Evolutionary conservation across 2,797 vertebrate species (phyloP).

Genomic region (Sebastes nivosus): DNA sequence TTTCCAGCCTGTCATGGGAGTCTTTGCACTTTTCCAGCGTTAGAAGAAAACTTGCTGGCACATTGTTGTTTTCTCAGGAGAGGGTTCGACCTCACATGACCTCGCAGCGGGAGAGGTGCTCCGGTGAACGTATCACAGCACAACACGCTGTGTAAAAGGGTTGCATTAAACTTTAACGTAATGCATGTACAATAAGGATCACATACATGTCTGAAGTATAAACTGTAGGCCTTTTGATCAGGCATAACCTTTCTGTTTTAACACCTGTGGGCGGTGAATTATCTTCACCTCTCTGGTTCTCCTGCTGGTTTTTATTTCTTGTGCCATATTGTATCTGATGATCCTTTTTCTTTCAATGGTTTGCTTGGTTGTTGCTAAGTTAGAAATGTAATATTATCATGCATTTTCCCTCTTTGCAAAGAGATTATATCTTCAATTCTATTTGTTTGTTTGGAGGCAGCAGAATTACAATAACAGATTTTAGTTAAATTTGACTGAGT

Average conservation of each 20-base stretch:
- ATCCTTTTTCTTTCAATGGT: neutral
- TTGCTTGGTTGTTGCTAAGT: neutral
- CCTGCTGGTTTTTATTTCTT: neutral
- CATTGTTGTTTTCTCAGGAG: constrained; percentile 43
- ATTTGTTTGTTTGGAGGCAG: constrained; percentile 8
- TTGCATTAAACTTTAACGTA: constrained; percentile 19
- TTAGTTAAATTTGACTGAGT: neutral
- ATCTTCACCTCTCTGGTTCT: neutral
- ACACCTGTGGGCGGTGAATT: neutral
- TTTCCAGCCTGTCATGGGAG: constrained; percentile 71
- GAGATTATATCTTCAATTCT: neutral
- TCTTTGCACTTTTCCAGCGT: constrained; percentile 45
- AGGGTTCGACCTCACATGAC: constrained; percentile 19
- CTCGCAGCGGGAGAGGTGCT: neutral
- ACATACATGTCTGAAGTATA: neutral
- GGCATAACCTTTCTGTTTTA: neutral
- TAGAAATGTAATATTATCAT: neutral
- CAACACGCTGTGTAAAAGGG: neutral
- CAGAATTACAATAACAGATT: neutral
- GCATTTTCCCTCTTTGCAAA: neutral
- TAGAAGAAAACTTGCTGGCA: constrained; percentile 54
- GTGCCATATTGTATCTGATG: neutral
- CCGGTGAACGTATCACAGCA: neutral
- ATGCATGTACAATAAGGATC: neutral
- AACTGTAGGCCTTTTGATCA: neutral